These are phyloP conservation scores for Sinosuthora webbiana DNA, from an alignment of 2,113 vertebrate genomes.

Conservation along the genomic window DNA sequence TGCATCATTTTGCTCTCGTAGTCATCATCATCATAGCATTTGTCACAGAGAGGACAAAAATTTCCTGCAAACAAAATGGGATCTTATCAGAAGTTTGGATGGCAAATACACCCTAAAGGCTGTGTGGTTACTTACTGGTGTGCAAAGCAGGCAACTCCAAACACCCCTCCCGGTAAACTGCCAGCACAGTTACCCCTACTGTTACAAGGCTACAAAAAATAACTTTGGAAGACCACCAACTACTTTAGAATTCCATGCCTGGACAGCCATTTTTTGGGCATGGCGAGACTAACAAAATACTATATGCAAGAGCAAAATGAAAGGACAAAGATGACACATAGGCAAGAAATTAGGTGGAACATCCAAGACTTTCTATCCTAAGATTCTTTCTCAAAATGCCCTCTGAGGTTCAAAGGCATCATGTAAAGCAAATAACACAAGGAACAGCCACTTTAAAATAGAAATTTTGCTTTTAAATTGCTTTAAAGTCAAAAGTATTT, in stretches of 20 bases:
- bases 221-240: background rate
- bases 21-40: slow-evolving; percentile 92
- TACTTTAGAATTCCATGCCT: background rate
- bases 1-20: slow-evolving; percentile 97
- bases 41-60: slow-evolving; percentile 94
- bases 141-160: background rate
- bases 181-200: background rate
- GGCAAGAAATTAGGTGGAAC: background rate
- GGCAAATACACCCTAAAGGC: background rate
- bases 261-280: background rate
- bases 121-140: too few relatives aligned
- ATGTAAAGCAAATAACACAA: background rate
- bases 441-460: background rate
- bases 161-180: background rate
- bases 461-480: background rate
- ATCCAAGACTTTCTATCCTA: background rate
- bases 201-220: background rate
- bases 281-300: background rate
- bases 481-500: background rate
- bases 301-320: background rate
- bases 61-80: slow-evolving; percentile 81
- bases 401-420: background rate
- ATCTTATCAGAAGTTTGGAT: background rate
- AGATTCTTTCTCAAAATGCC: background rate
- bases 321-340: background rate